Evolutionary conservation across 2,113 vertebrate genomes (phyloP).

Genomic region (Leucopternis melanops): DNA sequence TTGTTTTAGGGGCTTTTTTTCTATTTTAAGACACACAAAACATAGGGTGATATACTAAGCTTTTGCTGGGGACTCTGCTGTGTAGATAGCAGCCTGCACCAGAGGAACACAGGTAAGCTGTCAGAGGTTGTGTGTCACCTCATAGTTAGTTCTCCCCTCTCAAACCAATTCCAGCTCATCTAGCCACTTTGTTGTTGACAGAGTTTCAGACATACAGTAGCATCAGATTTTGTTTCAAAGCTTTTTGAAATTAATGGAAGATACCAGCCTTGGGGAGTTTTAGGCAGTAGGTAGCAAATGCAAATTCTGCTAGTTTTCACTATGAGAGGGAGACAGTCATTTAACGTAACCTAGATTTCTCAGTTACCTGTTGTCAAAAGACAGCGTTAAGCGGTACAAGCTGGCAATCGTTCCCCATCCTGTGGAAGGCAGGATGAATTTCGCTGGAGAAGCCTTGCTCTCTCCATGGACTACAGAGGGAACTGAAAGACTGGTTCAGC

Average conservation of each 20-base stretch:
- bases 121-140: not conserved
- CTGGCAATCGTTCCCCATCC: not conserved
- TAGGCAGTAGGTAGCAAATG: not conserved
- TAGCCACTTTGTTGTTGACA: not conserved
- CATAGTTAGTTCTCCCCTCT: not conserved
- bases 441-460: not conserved
- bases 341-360: not conserved
- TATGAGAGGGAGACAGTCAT: not conserved
- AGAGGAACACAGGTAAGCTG: not conserved
- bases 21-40: not conserved
- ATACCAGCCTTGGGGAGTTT: not conserved
- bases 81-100: not conserved
- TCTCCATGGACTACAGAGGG: not conserved
- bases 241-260: not conserved
- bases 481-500: not conserved
- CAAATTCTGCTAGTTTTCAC: not conserved
- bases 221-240: not conserved
- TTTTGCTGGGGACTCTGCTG: not conserved
- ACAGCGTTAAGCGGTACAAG: not conserved
- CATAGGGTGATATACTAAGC: not conserved
- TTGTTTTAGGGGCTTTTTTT: not conserved
- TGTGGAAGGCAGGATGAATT: not conserved
- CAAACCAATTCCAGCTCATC: not conserved
- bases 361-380: not conserved
- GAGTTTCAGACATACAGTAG: not conserved